Base-by-base conservation (phyloP, 2,113 vertebrate species). In the Struthio camelus region DNA sequence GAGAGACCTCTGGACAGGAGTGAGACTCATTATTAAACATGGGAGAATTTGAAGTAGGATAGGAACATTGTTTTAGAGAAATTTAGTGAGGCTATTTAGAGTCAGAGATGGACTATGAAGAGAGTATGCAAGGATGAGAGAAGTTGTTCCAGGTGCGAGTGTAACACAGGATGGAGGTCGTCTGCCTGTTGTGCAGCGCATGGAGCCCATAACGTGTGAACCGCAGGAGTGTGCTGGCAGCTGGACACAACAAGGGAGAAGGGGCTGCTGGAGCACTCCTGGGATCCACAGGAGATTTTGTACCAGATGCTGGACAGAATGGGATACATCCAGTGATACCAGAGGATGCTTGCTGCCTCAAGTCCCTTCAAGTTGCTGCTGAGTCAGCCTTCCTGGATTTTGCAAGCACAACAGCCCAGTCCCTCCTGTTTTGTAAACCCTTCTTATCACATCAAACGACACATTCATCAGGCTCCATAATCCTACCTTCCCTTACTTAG, bases 351-450 rank as follows among this genome's bases (percentile, higher is more conserved):
- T 7, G 16, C 59, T 50, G 46, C 36, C 27, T 91, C 36, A 34
- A 1, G 30, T 20, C 50, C 82, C 71, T 67, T 78, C 3, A 5
- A 5, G 53, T 36, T 80, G 20, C 27, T 89, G 50, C 32, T 71
- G 34, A 36, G 24, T 50, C 44, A 8, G 30, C 25, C 34, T 72
- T 38, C 48, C 58, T 90, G 72, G 51, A 22, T 54, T 66, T 44
- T 81, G 44, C 78, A 87, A 58, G 30, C 44, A 53, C n/a, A 54
- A 76, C 81, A 91, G 66, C 80, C 70, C 53, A 38, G 78, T 80
- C 75, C 27, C 53, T 92, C 66, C 75, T 87, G 75, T 80, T 94
- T 62, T 85, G 44, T 72, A 85, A 95, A 85, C 27, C 36, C 40
- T 82, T 87, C 48, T 82, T 73, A 93, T 66, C 89, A 72, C n/a